Evolutionary conservation across 2,888 invertebrate species (phyloP).

Genomic region (Caenorhabditis uteleia): DNA sequence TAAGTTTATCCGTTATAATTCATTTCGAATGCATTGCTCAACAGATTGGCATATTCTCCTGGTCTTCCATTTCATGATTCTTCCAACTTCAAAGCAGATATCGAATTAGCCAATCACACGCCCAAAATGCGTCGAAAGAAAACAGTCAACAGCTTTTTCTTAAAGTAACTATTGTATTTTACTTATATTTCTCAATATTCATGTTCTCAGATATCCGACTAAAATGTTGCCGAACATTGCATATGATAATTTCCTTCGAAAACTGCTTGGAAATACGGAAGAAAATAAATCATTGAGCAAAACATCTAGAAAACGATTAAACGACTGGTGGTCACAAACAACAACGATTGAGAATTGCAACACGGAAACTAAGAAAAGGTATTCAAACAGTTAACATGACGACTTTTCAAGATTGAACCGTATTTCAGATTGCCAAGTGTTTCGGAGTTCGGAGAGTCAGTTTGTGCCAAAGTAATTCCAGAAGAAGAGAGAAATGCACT

Average conservation of each 20-base stretch:
- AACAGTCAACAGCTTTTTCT: no score
- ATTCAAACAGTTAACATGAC: no score
- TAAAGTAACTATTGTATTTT: no score
- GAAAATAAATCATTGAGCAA: slow-evolving; percentile 19
- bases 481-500: slow-evolving; percentile 21
- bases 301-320: slow-evolving; percentile 16
- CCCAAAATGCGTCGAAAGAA: slow-evolving; percentile 4
- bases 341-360: not conserved
- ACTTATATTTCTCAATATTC: no score
- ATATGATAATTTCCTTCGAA: slow-evolving; percentile 20
- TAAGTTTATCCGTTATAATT: slow-evolving; percentile 1
- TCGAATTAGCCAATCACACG: no score
- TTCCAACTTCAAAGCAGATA: no score
- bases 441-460: slow-evolving; percentile 39
- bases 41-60: not conserved
- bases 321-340: slow-evolving; percentile 27
- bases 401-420: not conserved
- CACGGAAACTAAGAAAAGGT: not conserved
- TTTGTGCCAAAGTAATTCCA: slow-evolving; percentile 30
- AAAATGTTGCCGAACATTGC: slow-evolving; percentile 29
- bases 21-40: not conserved
- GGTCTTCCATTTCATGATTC: no score
- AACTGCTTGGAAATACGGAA: slow-evolving; percentile 14
- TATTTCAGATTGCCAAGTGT: slow-evolving; percentile 33
- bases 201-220: slow-evolving; percentile 24